Base-by-base conservation (phyloP, 2,888 invertebrate genomes). In the Drosophila quinaria region DNA sequence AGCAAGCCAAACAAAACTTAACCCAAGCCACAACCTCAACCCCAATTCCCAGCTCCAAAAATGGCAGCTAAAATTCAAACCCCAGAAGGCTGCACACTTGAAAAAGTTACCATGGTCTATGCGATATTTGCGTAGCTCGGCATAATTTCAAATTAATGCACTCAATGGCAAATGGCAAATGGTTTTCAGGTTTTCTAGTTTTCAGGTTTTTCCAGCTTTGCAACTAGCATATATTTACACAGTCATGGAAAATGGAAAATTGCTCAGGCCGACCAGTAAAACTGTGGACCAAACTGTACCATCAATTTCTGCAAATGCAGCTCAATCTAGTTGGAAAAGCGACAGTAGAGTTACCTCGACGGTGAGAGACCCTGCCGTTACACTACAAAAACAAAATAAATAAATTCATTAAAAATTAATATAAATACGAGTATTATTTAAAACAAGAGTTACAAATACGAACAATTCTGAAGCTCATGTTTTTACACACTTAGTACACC, bases 111-210 rank as follows among this genome's bases (percentile, higher is more conserved):
- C 66, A 63, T 74, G 46, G 51, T 56, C 60, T 67, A 44, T 67
- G 67, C 76, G 60, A 77, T 77, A 70, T 70, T 75, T 75, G 78
- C 78, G 58, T 75, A 78, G 55, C 75, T 78, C 60, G 68, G 78
- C 78, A 80, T 84, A 84, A 84, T 84, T 87, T 87, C 78, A 85
- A 84, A 84, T 84, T 84, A 84, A 85, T 87, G 80, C 87, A 84
- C 82, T 87, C 78, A 85, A 85, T 84, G 87, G 87, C 78, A 75
- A 85, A 85, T 84, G 87, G 87, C 78, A 75, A 67, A 77, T 72
- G 77, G 72, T 70, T 77, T 70, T 64, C 64, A 50, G 56, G 64
- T 79, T 81, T 75, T 79, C 71, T 63, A 78, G 78, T 66, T 79
- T 68, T 81, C 72, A 50, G 56, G 81, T 67, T 80, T 80, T 68